Evolutionary conservation across 2,113 vertebrate species (phyloP).

Genomic region (Hemiscyllium ocellatum): DNA sequence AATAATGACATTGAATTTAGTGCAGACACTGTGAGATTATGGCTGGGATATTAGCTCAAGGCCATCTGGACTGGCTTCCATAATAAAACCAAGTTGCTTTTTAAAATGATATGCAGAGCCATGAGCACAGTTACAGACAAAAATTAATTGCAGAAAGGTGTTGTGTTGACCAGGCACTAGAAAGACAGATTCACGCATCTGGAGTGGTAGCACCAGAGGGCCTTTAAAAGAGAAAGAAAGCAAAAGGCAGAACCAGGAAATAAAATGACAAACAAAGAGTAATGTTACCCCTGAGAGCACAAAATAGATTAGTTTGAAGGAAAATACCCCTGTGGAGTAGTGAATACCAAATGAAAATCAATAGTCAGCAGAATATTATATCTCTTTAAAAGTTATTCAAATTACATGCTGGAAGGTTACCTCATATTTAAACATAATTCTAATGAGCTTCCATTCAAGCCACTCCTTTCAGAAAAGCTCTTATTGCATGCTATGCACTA

Average conservation of each 20-base stretch:
- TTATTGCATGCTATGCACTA: not conserved
- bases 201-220: not conserved
- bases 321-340: not conserved
- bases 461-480: not conserved
- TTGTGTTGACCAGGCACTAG: not conserved
- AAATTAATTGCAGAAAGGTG: constrained; percentile 3
- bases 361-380: constrained; percentile 8
- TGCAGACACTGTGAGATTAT: constrained; percentile 7
- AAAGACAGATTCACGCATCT: not conserved
- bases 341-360: constrained; percentile 27
- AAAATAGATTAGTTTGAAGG: constrained; percentile 26
- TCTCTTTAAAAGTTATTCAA: constrained; percentile 14
- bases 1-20: constrained; percentile 12
- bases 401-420: not conserved
- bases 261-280: constrained; percentile 27
- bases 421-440: not conserved
- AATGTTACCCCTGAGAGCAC: constrained; percentile 9
- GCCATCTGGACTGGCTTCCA: constrained; percentile 30
- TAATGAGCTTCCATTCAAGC: not conserved
- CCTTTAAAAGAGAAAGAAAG: constrained; percentile 1
- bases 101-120: constrained; percentile 4
- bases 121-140: constrained; percentile 10
- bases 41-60: not conserved
- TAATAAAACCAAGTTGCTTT: constrained; percentile 5
- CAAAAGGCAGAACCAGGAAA: not conserved